Base-by-base conservation (phyloP, 2,113 vertebrate genomes). In the Stigmatopora nigra region DNA sequence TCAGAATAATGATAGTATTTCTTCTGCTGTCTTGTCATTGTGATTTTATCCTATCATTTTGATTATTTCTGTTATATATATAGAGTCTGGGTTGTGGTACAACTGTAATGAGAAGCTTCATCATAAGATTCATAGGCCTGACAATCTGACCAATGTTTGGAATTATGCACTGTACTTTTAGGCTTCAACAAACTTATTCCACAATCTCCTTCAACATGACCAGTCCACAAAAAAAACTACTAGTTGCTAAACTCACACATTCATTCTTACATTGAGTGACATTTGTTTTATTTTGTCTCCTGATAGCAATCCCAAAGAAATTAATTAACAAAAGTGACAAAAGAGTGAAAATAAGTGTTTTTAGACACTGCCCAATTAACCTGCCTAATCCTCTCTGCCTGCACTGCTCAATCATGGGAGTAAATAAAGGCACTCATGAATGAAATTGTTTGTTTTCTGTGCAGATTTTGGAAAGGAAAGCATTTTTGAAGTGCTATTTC, bases 391-490 rank as follows among this genome's bases (percentile, higher is more conserved):
- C 87, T 92, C 92, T 92, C 91, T 92, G 90, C 92, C 86, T 90
- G 84, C 83, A 86, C 74, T 73, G 93, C 92, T 94, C 93, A 91
- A 92, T 94, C 93, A 93, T 87, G 78, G 85, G 11, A 88, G 88
- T 87, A 94, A 95, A 94, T 93, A 92, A 94, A 94, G 84, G 88
- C 90, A 93, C 92, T 92, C 90, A 93, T 90, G 91, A 91, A 92
- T 93, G 91, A 92, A 94, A 89, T 94, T 94, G 90, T 93, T 91
- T 90, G 85, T 93, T 93, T 91, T 90, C 91, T 90, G 80, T 79
- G 76, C 79, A 76, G 67, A 69, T 69, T 84, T 93, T 91, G 89
- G 76, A 88, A 87, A 92, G 89, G 91, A 89, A 88, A 58, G 63
- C 71, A 77, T 71, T 82, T 87, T 82, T 85, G 77, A 78, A 82